These are phyloP conservation scores for Kryptolebias marmoratus DNA, from an alignment of 2,113 vertebrate species.

Conservation along the genomic window DNA sequence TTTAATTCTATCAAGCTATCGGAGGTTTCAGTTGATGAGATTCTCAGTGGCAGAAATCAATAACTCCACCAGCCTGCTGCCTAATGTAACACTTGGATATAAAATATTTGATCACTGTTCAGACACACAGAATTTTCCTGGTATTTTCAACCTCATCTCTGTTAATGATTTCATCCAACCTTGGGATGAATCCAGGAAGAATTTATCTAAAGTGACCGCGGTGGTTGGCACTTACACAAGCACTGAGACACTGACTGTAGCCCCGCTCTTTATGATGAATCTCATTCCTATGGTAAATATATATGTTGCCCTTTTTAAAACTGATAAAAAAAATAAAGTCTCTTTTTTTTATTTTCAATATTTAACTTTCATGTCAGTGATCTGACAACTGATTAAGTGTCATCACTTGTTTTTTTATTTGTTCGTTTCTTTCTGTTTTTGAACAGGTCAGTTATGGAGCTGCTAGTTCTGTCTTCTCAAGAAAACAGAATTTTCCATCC, in stretches of 20 bases:
- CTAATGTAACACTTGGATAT: slow-evolving; percentile 85
- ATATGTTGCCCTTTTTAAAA: background rate
- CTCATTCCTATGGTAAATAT: slow-evolving; percentile 83
- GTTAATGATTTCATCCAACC: slow-evolving; percentile 45
- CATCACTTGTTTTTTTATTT: no score
- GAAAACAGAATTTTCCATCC: slow-evolving; percentile 79
- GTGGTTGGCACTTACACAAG: slow-evolving; percentile 65
- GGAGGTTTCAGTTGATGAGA: slow-evolving; percentile 83
- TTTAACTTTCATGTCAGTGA: no score
- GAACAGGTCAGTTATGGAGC: slow-evolving; percentile 86
- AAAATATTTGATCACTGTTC: slow-evolving; percentile 85
- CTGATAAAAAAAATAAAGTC: background rate
- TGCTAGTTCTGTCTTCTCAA: slow-evolving; percentile 67
- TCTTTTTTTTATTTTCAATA: no score
- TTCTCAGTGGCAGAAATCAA: slow-evolving; percentile 87
- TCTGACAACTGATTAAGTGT: no score
- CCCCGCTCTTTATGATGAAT: slow-evolving; percentile 78
- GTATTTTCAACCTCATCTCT: slow-evolving; percentile 69
- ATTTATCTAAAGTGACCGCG: slow-evolving; percentile 28
- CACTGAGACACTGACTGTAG: slow-evolving; percentile 54
- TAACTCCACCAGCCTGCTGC: slow-evolving; percentile 84
- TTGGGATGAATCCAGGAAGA: slow-evolving; percentile 4
- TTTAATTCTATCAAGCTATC: slow-evolving; percentile 71
- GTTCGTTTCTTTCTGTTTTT: background rate
- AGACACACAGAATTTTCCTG: slow-evolving; percentile 63